These are phyloP conservation scores for Nyctibius bracteatus DNA, from an alignment of 2,113 vertebrate genomes.

Conservation along the genomic window DNA sequence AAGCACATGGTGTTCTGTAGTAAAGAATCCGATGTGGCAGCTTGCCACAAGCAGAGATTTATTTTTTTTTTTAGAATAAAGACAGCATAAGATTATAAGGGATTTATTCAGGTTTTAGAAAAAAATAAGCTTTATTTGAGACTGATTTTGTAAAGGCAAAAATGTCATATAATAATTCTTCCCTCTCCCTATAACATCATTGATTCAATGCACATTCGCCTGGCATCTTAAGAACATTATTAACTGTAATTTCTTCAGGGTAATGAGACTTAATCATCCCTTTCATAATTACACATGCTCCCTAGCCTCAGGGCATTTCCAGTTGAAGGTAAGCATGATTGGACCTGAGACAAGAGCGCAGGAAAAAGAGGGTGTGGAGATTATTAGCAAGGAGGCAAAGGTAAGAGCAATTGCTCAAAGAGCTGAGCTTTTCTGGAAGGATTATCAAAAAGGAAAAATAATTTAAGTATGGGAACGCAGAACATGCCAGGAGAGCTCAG, in stretches of 20 bases:
- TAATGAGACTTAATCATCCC: background rate
- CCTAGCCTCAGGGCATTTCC: background rate
- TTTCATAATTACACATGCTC: background rate
- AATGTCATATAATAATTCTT: background rate
- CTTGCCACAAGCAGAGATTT: background rate
- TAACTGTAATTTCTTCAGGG: background rate
- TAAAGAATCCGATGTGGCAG: background rate
- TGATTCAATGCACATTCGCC: background rate
- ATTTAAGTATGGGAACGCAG: background rate
- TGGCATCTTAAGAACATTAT: background rate
- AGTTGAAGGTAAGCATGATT: background rate
- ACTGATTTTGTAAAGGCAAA: background rate
- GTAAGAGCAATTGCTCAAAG: background rate
- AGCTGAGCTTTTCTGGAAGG: background rate
- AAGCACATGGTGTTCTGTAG: background rate
- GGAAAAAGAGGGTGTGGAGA: background rate
- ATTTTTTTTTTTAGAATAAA: background rate
- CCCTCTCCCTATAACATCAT: background rate
- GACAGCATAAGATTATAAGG: background rate
- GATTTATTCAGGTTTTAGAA: background rate
- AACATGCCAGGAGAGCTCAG: background rate
- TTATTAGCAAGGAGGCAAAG: background rate
- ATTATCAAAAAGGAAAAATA: background rate
- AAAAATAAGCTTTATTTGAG: background rate
- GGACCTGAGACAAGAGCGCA: background rate